Conservation (phyloP, 2,888 invertebrate genomes). For the Pollenia amentaria region DNA sequence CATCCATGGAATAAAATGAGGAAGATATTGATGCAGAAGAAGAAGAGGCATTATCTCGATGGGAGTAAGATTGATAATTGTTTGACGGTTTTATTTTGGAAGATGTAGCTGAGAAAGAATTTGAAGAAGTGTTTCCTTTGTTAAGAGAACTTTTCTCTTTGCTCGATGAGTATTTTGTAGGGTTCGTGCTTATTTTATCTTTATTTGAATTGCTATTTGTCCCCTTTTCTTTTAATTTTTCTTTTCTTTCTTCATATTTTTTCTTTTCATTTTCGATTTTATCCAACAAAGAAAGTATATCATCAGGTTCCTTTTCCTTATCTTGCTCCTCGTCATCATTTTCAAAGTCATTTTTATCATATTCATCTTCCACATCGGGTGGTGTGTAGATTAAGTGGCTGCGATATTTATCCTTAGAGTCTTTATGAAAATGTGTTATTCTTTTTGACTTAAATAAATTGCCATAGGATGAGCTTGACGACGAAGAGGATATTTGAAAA, state of each 20-base stretch:
- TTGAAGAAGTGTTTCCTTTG: constrained; percentile 12
- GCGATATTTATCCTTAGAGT: constrained; percentile 63
- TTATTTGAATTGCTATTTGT: constrained; percentile 27
- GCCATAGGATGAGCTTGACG: constrained; percentile 31
- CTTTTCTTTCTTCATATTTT: constrained; percentile 48
- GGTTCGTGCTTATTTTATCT: constrained; percentile 32
- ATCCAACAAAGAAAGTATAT: constrained; percentile 57
- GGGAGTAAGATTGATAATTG: constrained; percentile 5
- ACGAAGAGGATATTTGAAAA: constrained; percentile 1
- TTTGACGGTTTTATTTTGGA: constrained; percentile 27
- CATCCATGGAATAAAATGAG: neutral
- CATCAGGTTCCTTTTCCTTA: constrained; percentile 37
- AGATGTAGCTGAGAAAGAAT: neutral
- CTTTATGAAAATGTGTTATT: constrained; percentile 58
- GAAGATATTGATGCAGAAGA: neutral
- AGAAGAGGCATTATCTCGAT: neutral
- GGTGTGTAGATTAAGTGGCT: constrained; percentile 61
- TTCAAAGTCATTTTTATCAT: constrained; percentile 38
- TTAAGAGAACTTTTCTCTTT: constrained; percentile 30
- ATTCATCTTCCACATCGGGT: constrained; percentile 1
- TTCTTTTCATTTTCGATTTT: constrained; percentile 59
- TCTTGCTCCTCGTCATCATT: constrained; percentile 26
- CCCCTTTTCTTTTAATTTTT: constrained; percentile 55
- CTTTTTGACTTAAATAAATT: constrained; percentile 53
- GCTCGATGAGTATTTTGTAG: neutral